These are phyloP conservation scores for Calliopsis andreniformis DNA, from an alignment of 1,140 invertebrate genomes.

Conservation along the genomic window DNA sequence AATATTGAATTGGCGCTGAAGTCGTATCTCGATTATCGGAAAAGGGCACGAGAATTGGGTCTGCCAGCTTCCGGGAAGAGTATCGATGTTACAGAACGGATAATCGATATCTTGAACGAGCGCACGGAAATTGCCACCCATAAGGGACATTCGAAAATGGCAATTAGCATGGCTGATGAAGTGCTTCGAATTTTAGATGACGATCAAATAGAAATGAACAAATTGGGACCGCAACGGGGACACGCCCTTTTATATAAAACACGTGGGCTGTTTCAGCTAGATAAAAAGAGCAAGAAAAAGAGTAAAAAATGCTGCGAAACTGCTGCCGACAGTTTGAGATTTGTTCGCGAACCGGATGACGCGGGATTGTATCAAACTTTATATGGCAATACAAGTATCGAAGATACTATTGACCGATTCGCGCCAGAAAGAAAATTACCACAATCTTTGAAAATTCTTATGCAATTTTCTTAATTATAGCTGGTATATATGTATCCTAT, in stretches of 20 bases:
- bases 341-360: constrained; percentile 37
- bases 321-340: constrained; percentile 42
- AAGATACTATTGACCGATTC: constrained; percentile 49
- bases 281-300: background rate
- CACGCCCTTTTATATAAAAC: constrained; percentile 28
- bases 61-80: background rate
- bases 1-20: constrained; percentile 31
- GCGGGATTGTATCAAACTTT: constrained; percentile 19
- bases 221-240: constrained; percentile 42
- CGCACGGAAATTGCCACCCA: background rate
- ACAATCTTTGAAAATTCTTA: constrained; percentile 52
- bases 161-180: constrained; percentile 8
- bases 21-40: constrained; percentile 38
- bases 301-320: constrained; percentile 2
- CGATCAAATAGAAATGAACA: background rate
- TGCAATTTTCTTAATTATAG: constrained; percentile 68
- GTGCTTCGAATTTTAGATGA: constrained; percentile 28
- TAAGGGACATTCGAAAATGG: constrained; percentile 1
- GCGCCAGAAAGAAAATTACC: constrained; percentile 36
- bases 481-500: no score
- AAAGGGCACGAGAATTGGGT: background rate
- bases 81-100: constrained; percentile 36
- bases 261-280: constrained; percentile 23
- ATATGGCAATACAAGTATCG: constrained; percentile 21
- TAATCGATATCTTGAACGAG: constrained; percentile 53